A percentile compares a stretch with the other conserved stretches of the same genome.
phyloP scores from a whole-genome alignment of 2,113 vertebrate species.

The Mixornis gularis region DNA sequence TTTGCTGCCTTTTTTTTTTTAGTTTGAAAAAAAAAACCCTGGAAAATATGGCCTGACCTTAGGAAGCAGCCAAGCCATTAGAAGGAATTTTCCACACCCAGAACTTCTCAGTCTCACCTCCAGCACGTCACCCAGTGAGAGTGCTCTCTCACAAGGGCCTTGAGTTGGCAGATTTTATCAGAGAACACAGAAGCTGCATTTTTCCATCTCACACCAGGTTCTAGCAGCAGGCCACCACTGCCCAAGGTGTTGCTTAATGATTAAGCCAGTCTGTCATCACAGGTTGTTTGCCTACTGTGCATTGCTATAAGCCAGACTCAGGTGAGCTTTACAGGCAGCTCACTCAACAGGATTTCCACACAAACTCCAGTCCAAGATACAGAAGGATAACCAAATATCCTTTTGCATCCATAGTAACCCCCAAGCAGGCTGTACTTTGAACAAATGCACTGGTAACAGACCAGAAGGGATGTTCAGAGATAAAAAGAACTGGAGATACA shows the following conservation, averaged over 20 bases:
- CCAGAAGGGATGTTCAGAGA: neutral
- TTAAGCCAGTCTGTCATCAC: neutral
- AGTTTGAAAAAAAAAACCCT: neutral
- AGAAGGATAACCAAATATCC: neutral
- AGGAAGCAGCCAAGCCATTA: neutral
- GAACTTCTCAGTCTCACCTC: neutral
- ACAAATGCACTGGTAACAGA: neutral
- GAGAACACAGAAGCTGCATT: neutral
- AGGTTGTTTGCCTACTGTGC: neutral
- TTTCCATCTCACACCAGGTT: neutral
- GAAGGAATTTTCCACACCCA: neutral
- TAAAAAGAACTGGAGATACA: neutral
- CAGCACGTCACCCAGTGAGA: neutral
- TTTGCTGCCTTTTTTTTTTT: neutral
- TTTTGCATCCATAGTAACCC: conserved; percentile 2
- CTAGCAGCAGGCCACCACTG: neutral
- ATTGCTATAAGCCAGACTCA: neutral
- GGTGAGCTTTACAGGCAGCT: neutral
- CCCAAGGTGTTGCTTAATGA: neutral
- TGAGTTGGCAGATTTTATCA: neutral
- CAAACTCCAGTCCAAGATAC: neutral
- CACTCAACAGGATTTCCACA: neutral
- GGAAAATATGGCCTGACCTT: neutral
- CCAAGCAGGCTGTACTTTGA: neutral
- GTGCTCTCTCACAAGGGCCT: neutral